A percentile compares a stretch with the other conserved stretches of the same genome.
Evolutionary conservation across 37 sponge, comb jelly and placozoan genomes (phyloP).

Genomic region (Beroe ovata): DNA sequence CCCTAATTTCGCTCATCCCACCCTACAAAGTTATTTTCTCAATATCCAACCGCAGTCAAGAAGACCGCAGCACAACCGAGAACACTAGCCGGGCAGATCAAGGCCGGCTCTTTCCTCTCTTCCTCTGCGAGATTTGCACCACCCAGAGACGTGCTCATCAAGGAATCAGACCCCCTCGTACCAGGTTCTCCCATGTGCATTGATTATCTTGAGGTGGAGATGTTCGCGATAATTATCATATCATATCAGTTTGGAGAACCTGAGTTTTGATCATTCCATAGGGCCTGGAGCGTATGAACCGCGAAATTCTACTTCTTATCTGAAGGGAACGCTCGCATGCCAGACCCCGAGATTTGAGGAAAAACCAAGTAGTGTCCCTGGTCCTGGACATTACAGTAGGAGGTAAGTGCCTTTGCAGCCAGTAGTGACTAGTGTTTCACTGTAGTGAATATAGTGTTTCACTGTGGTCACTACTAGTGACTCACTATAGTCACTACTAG

Average conservation of each 20-base stretch:
- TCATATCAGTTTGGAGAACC: no score
- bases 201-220: no score
- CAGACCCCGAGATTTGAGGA: slow-evolving; percentile 63
- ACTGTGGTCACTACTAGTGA: no score
- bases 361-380: slow-evolving; percentile 41
- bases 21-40: neutral
- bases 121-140: slow-evolving; percentile 75
- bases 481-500: no score
- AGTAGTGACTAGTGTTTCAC: no score
- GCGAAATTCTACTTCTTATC: neutral
- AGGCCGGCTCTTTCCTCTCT: slow-evolving; percentile 74
- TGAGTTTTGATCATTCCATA: no score
- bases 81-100: slow-evolving; percentile 59
- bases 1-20: neutral
- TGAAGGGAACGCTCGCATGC: slow-evolving; percentile 45
- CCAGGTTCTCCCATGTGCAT: no score
- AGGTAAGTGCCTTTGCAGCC: no score
- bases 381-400: slow-evolving; percentile 41
- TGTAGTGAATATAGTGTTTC: no score
- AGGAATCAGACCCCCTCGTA: slow-evolving; percentile 74
- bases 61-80: slow-evolving; percentile 48
- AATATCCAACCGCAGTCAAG: slow-evolving; percentile 51
- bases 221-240: no score
- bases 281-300: slow-evolving; percentile 58
- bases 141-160: slow-evolving; percentile 77